Evolutionary conservation across 2,888 invertebrate species (phyloP), one percentile per base, ranked within the genome.

Genomic region (Drosophila phalerata): DNA sequence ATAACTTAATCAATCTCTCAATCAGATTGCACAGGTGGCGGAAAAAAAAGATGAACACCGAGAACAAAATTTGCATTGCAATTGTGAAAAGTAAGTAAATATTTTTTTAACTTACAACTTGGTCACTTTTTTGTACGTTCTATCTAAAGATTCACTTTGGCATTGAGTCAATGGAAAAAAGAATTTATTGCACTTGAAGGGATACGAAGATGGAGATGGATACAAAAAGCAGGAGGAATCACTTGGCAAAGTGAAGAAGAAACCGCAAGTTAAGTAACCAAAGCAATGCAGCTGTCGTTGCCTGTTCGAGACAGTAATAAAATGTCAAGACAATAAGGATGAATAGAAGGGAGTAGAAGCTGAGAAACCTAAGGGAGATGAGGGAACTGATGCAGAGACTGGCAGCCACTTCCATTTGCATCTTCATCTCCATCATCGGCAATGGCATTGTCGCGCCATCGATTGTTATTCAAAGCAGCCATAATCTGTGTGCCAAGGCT

Each of bases 381-480:
- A 17, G 15, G 43, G 10, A 28, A 63, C 19, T 22, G 34, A 49
- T 34, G n/a, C 34, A 28, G 10, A 47, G 47, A 47, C 19, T 37
- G 57, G 51, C 52, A 72, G 79, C 60, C 58, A 67, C 69, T 62
- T 60, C 63, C 64, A 77, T 71, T 65, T 70, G 75, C 68, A 79
- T 73, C 57, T 68, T 42, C 79, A 81, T 69, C 77, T 68, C 55
- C 74, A 79, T 82, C 85, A 82, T 77, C 66, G 79, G 40, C 69
- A 63, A 48, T 66, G 69, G 69, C 71, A 74, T 76, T 83, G 88
- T 81, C 86, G 88, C 78, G 72, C 78, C 77, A 88, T 85, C 85
- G 88, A 85, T 88, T 86, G 85, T 88, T 88, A 86, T 88, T 86
- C 87, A 86, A 86, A 86, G 87, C 69, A 79, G 81, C 77, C 71